phyloP scores from a whole-genome alignment of 2,113 vertebrate genomes.

The Halichoerus grypus region DNA sequence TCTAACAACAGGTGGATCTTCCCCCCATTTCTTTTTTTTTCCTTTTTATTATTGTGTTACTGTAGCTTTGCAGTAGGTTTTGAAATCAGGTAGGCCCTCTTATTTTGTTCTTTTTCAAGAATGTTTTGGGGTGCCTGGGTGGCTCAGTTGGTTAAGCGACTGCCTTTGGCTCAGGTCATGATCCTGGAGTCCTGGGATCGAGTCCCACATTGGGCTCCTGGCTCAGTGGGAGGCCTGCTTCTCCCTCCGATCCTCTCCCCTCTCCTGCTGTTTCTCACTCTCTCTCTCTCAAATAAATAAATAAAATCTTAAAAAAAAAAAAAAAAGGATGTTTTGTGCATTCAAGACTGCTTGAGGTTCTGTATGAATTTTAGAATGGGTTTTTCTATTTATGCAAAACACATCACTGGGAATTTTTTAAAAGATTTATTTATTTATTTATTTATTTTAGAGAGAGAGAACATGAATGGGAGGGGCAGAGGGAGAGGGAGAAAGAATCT shows the following conservation, averaged over 20 bases:
- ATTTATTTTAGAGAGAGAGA: neutral
- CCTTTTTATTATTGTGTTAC: neutral
- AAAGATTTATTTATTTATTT: neutral
- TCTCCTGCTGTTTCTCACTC: too few relatives aligned
- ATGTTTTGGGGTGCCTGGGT: neutral
- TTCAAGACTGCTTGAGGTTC: neutral
- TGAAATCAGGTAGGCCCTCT: neutral
- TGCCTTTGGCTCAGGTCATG: too few relatives aligned
- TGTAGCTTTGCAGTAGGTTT: neutral
- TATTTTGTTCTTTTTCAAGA: neutral
- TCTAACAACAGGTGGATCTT: neutral
- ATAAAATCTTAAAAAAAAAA: too few relatives aligned
- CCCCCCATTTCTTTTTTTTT: neutral
- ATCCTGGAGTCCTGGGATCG: too few relatives aligned
- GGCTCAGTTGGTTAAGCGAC: too few relatives aligned
- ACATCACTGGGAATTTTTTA: neutral
- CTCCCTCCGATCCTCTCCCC: too few relatives aligned
- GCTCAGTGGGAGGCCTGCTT: too few relatives aligned
- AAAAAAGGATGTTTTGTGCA: neutral
- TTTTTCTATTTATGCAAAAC: neutral
- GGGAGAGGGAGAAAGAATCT: neutral
- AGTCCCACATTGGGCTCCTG: too few relatives aligned
- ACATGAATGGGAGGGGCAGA: neutral
- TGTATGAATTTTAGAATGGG: neutral
- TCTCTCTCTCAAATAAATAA: too few relatives aligned